Conservation (phyloP, 1,140 invertebrate genomes). For the Gerris buenoi region DNA sequence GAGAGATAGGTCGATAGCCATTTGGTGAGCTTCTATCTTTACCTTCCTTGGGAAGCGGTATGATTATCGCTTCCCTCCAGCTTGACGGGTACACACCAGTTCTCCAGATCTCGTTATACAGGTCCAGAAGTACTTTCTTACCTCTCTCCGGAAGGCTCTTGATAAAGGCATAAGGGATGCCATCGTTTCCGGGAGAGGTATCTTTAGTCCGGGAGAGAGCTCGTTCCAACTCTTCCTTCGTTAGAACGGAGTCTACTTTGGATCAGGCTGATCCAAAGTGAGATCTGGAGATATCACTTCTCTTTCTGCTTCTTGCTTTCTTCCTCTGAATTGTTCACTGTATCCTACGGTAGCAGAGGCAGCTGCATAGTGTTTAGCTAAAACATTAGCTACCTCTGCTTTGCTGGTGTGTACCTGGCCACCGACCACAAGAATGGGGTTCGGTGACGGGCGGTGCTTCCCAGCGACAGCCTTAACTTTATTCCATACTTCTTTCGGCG, state of each 20-base stretch:
- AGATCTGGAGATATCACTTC: background rate
- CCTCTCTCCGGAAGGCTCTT: background rate
- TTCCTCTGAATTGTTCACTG: background rate
- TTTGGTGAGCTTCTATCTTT: background rate
- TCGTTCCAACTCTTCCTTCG: background rate
- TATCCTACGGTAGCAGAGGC: background rate
- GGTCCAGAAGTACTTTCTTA: background rate
- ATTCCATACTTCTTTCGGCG: background rate
- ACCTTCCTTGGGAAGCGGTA: background rate
- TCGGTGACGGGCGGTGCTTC: background rate
- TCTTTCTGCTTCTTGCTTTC: background rate
- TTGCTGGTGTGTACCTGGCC: background rate
- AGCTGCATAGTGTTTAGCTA: background rate
- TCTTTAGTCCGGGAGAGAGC: background rate
- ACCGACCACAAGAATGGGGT: background rate
- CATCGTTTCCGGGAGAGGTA: background rate
- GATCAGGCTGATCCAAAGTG: background rate
- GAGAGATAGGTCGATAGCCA: background rate
- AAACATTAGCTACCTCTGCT: background rate
- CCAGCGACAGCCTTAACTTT: background rate
- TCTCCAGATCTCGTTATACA: background rate
- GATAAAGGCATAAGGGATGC: background rate
- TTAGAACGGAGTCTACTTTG: background rate
- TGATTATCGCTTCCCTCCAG: background rate
- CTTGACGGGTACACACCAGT: background rate